These are phyloP conservation scores for Oxytorus armatus DNA, from an alignment of 2,888 invertebrate genomes.

Conservation along the genomic window DNA sequence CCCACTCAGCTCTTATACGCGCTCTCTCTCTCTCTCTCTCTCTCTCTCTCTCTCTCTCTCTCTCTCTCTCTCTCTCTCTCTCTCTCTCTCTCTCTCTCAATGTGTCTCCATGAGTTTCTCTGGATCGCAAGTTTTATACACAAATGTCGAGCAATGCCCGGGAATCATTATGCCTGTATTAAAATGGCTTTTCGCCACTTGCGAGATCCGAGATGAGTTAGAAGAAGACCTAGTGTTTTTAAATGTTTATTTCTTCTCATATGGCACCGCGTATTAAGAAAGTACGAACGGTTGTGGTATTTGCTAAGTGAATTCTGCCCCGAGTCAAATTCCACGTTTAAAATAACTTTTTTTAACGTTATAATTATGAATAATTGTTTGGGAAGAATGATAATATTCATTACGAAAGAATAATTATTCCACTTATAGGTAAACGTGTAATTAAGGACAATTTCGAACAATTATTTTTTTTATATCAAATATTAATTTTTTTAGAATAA, in stretches of 20 bases:
- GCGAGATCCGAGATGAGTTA: background rate
- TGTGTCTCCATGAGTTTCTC: background rate
- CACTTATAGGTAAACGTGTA: background rate
- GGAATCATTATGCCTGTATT: constrained; percentile 76
- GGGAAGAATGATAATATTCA: background rate
- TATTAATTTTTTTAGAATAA: constrained; percentile 23
- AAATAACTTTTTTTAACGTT: background rate
- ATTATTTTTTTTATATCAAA: constrained; percentile 39
- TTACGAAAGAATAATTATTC: constrained; percentile 15
- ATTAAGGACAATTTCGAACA: constrained; percentile 23
- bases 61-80: constrained; percentile 27
- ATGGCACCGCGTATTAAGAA: background rate
- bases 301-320: background rate
- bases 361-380: constrained; percentile 2
- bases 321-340: background rate
- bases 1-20: constrained; percentile 54
- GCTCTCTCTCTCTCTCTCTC: too few relatives aligned
- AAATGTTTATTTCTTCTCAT: background rate
- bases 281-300: background rate
- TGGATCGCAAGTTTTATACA: constrained; percentile 20
- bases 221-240: background rate
- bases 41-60: constrained; percentile 30
- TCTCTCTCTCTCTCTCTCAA: constrained; percentile 27
- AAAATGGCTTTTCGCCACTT: constrained; percentile 62
- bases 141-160: constrained; percentile 64